These are phyloP conservation scores for Dolichoris vasculosae DNA, from an alignment of 1,140 invertebrate genomes.

Conservation along the genomic window DNA sequence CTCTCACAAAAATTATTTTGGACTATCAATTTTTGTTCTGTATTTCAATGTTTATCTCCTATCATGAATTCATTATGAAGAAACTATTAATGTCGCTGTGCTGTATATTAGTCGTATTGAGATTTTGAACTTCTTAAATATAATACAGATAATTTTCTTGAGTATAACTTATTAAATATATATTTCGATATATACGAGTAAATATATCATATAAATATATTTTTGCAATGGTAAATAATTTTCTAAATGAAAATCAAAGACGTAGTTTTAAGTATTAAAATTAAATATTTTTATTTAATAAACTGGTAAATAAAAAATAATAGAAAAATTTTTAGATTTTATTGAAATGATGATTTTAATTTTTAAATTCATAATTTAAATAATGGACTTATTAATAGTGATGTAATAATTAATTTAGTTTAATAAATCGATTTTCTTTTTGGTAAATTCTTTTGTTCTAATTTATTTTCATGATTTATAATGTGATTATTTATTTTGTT, in stretches of 20 bases:
- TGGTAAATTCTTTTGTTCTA: no score
- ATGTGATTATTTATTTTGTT: no score
- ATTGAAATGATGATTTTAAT: no score
- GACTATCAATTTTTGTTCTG: slow-evolving; percentile 62
- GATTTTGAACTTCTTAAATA: slow-evolving; percentile 27
- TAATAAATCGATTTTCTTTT: no score
- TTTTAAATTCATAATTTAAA: no score
- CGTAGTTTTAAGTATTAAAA: no score
- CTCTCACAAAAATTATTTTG: slow-evolving; percentile 59
- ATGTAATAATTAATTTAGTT: no score
- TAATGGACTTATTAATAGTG: no score
- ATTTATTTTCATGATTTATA: no score
- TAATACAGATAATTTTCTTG: slow-evolving; percentile 50
- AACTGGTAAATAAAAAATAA: not conserved
- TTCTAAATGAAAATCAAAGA: no score
- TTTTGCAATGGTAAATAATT: no score
- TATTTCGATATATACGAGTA: slow-evolving; percentile 52
- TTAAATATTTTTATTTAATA: not conserved
- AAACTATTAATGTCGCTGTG: slow-evolving; percentile 55
- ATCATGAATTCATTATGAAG: slow-evolving; percentile 64
- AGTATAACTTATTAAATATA: not conserved
- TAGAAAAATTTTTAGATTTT: no score
- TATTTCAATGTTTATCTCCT: slow-evolving; percentile 65
- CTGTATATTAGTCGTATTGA: slow-evolving; percentile 55
- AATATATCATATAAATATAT: slow-evolving; percentile 50